Evolutionary conservation across 2,888 invertebrate genomes (phyloP).

Genomic region (Cotesia congregata): DNA sequence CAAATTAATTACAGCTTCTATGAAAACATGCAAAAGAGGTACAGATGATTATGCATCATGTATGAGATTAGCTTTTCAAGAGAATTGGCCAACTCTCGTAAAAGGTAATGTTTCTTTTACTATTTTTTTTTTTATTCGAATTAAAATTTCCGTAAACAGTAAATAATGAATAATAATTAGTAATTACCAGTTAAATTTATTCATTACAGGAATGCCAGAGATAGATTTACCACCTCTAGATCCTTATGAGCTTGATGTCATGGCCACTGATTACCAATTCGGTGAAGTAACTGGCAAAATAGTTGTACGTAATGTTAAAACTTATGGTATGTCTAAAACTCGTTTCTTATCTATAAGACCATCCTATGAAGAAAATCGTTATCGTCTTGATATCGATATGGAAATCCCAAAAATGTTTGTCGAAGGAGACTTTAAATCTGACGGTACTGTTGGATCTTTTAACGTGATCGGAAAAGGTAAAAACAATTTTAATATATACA

Average conservation of each 20-base stretch:
- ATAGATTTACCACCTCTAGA: slow-evolving; percentile 72
- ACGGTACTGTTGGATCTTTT: slow-evolving; percentile 76
- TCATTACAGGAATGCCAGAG: slow-evolving; percentile 71
- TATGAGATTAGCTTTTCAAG: slow-evolving; percentile 64
- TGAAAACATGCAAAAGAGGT: slow-evolving; percentile 62
- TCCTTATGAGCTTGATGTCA: slow-evolving; percentile 71
- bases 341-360: slow-evolving; percentile 74
- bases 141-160: background rate
- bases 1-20: slow-evolving; percentile 50
- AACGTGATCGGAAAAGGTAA: slow-evolving; percentile 78
- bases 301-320: slow-evolving; percentile 72
- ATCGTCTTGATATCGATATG: slow-evolving; percentile 75
- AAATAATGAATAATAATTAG: slow-evolving; percentile 12
- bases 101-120: slow-evolving; percentile 55
- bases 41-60: slow-evolving; percentile 64
- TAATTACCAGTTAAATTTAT: background rate
- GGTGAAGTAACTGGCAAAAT: slow-evolving; percentile 71
- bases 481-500: background rate
- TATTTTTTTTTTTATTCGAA: slow-evolving; percentile 6
- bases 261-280: slow-evolving; percentile 67
- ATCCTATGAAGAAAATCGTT: slow-evolving; percentile 72
- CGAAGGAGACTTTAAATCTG: slow-evolving; percentile 76
- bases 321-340: slow-evolving; percentile 73
- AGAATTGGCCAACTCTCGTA: slow-evolving; percentile 63
- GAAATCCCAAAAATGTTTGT: slow-evolving; percentile 73